A percentile compares a stretch with the other conserved stretches of the same genome.
Conservation (phyloP, 2,888 invertebrate species). For the Euplagia quadripunctaria region DNA sequence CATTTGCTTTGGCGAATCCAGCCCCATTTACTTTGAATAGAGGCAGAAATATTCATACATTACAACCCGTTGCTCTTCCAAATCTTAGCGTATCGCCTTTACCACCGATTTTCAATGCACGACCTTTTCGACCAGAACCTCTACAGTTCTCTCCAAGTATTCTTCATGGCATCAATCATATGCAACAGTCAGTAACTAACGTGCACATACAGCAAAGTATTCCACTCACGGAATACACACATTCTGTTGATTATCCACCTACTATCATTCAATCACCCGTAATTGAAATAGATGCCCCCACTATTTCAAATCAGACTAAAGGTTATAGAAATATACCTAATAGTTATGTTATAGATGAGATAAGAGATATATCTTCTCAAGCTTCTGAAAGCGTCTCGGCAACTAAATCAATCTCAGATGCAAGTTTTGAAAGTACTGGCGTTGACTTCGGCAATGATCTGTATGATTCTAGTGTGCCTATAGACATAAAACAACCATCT, state of each 20-base stretch:
- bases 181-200: conserved; percentile 69
- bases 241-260: conserved; percentile 91
- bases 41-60: conserved; percentile 82
- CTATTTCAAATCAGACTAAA: conserved; percentile 72
- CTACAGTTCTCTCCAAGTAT: conserved; percentile 62
- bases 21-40: conserved; percentile 80
- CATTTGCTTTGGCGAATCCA: conserved; percentile 78
- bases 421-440: conserved; percentile 81
- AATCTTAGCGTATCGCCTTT: conserved; percentile 88
- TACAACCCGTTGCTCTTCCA: conserved; percentile 89
- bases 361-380: conserved; percentile 85
- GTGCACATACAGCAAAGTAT: conserved; percentile 89
- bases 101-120: conserved; percentile 89
- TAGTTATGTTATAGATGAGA: conserved; percentile 72
- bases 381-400: conserved; percentile 81
- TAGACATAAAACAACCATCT: conserved; percentile 63
- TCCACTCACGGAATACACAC: conserved; percentile 89
- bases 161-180: conserved; percentile 70
- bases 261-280: conserved; percentile 90
- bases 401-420: conserved; percentile 75
- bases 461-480: conserved; percentile 68
- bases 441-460: conserved; percentile 73
- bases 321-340: conserved; percentile 78
- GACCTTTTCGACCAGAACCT: conserved; percentile 82
- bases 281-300: conserved; percentile 86